Percentiles rank a stretch among this genome's conserved stretches.
Conservation (phyloP, 2,113 vertebrate species). For the Martes martes region DNA sequence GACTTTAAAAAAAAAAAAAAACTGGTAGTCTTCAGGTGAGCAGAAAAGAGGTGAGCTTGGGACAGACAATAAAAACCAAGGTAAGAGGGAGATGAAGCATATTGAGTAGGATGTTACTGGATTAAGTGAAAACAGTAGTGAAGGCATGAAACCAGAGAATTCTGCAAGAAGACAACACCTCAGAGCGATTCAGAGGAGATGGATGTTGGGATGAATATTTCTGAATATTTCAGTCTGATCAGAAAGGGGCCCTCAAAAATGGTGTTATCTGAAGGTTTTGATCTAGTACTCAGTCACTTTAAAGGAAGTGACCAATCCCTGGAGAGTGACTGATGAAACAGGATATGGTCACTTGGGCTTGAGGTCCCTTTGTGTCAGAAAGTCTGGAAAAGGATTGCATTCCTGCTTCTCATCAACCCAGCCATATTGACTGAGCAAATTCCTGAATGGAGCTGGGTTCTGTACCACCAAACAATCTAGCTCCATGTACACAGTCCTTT, state of each 20-base stretch:
- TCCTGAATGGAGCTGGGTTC: neutral
- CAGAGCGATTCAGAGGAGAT: neutral
- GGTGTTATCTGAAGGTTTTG: neutral
- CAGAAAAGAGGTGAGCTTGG: neutral
- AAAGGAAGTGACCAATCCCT: conserved; percentile 28
- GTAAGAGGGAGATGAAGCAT: neutral
- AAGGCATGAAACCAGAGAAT: neutral
- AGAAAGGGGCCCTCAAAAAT: neutral
- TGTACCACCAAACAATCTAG: neutral
- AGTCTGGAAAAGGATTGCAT: neutral
- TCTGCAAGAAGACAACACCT: neutral
- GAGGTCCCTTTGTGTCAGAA: conserved; percentile 1
- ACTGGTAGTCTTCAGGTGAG: neutral
- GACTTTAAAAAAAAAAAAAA: neutral
- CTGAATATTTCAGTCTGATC: neutral
- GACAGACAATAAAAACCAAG: neutral
- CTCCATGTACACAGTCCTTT: neutral
- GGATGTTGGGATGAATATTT: neutral
- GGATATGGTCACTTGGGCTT: neutral
- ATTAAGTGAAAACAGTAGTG: neutral
- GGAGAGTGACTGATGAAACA: conserved; percentile 19
- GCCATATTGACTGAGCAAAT: neutral
- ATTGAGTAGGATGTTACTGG: neutral
- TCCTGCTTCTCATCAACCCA: neutral
- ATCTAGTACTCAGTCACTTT: conserved; percentile 31